A percentile compares a stretch with the other conserved stretches of the same genome.
Evolutionary conservation across 2,888 invertebrate species (phyloP).

Genomic region (Melitaea athalia): DNA sequence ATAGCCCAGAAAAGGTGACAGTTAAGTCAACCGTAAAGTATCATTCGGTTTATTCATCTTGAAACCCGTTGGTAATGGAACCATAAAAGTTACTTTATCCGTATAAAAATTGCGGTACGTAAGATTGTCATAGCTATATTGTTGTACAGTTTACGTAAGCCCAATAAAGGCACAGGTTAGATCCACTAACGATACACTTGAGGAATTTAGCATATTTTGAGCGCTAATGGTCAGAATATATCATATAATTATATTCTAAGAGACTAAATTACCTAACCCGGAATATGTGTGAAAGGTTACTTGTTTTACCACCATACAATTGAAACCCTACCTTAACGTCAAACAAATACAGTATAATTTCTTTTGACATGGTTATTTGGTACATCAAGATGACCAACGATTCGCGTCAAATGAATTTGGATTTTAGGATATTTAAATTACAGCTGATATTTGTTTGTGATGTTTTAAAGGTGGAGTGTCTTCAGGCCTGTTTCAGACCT

Average conservation of each 20-base stretch:
- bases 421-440: neutral
- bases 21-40: no score
- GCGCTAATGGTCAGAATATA: constrained; percentile 32
- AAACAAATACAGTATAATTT: neutral
- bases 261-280: constrained; percentile 31
- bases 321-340: constrained; percentile 17
- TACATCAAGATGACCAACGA: constrained; percentile 26
- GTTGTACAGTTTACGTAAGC: neutral
- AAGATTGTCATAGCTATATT: neutral
- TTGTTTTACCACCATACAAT: constrained; percentile 13
- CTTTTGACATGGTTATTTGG: neutral
- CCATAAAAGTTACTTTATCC: no score
- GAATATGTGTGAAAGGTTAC: constrained; percentile 35
- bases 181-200: constrained; percentile 22
- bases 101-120: no score
- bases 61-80: no score
- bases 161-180: constrained; percentile 13
- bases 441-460: constrained; percentile 9
- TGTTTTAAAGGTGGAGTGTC: constrained; percentile 25
- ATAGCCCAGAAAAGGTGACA: no score
- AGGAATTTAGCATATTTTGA: constrained; percentile 22
- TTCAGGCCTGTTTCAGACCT: constrained; percentile 40
- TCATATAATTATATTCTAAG: constrained; percentile 27
- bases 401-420: neutral
- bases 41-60: no score